Percentiles rank a stretch among this genome's conserved stretches.
phyloP scores from a whole-genome alignment of 2,888 invertebrate species.

The Caenorhabditis japonica region DNA sequence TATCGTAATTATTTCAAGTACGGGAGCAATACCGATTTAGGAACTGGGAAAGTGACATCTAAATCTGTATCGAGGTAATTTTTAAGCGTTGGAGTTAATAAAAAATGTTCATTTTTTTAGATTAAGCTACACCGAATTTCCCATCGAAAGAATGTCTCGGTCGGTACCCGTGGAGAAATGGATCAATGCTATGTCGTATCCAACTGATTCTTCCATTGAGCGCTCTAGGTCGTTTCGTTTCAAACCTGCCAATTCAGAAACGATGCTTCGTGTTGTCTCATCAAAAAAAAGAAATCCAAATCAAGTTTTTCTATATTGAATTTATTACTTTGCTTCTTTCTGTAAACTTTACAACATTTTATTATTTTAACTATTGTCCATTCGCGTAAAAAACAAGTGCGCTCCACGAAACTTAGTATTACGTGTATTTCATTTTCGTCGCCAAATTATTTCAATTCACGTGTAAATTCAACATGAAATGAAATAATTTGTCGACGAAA shows the following conservation, averaged over 20 bases:
- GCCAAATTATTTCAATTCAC: too few species aligned
- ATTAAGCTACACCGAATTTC: conserved; percentile 52
- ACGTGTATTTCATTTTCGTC: too few species aligned
- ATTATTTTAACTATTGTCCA: too few species aligned
- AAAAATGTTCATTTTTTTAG: too few species aligned
- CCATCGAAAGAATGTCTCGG: conserved; percentile 41
- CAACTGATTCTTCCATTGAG: conserved; percentile 29
- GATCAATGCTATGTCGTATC: conserved; percentile 28
- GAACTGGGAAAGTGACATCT: conserved; percentile 45
- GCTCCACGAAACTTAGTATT: too few species aligned
- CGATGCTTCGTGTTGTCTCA: conserved; percentile 29
- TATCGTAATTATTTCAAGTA: conserved; percentile 15
- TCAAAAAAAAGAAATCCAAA: conserved; percentile 33
- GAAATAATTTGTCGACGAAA: too few species aligned
- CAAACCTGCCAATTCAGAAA: conserved; percentile 35
- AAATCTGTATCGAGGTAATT: conserved; percentile 46
- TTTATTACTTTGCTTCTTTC: neutral
- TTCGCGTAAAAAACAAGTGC: too few species aligned
- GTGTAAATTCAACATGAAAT: too few species aligned
- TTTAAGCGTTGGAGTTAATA: too few species aligned
- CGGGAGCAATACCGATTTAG: conserved; percentile 8
- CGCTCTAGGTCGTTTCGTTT: conserved; percentile 32
- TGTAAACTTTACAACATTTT: too few species aligned
- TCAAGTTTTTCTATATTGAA: conserved; percentile 30
- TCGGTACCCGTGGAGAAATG: conserved; percentile 47